These are phyloP conservation scores for Dicrurus megarhynchus DNA, from an alignment of 2,113 vertebrate genomes.

Conservation along the genomic window DNA sequence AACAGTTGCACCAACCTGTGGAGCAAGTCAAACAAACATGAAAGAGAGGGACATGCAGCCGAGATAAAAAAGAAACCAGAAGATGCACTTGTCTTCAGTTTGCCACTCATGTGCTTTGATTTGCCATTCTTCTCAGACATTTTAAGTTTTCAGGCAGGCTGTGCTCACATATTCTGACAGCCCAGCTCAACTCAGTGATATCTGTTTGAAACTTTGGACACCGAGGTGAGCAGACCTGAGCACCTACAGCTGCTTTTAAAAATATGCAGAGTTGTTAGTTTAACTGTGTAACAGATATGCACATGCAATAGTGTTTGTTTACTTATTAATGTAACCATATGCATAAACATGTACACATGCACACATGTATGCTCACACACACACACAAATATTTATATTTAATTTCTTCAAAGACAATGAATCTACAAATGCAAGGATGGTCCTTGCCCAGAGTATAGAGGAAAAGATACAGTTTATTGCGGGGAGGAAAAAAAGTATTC, in stretches of 20 bases:
- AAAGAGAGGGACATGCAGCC: not conserved
- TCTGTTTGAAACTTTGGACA: not conserved
- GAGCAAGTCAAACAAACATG: slow-evolving; percentile 1
- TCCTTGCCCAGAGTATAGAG: not conserved
- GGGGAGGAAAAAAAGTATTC: not conserved
- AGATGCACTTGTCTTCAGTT: not conserved
- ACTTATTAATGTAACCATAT: not conserved
- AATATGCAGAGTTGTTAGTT: not conserved
- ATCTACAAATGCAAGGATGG: not conserved
- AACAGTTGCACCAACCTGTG: not conserved
- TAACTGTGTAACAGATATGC: not conserved
- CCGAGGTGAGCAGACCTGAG: not conserved
- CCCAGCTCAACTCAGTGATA: not conserved
- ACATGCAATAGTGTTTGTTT: not conserved
- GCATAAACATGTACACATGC: not conserved
- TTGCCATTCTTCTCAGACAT: not conserved
- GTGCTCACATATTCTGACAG: not conserved
- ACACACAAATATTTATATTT: not conserved
- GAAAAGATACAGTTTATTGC: not conserved
- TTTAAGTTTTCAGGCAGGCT: not conserved
- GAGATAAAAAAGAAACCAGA: not conserved
- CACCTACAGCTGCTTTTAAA: not conserved
- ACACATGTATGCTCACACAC: accelerated
- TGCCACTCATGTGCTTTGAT: not conserved
- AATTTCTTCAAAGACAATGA: not conserved